Base-by-base conservation (phyloP, 2,888 invertebrate genomes). In the Schizaphis graminum region DNA sequence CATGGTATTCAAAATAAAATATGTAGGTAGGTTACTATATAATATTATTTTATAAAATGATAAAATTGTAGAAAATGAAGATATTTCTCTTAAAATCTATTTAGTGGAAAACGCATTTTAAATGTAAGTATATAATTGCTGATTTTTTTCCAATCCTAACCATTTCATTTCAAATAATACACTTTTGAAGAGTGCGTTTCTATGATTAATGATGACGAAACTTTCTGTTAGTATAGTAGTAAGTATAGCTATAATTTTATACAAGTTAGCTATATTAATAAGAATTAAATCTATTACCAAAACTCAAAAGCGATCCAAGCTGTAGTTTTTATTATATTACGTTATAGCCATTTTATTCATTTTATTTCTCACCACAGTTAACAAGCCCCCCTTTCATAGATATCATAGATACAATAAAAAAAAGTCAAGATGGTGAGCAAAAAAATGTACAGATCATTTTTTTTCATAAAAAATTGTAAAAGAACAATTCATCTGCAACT, bases 11-110 rank as follows among this genome's bases (percentile, higher is more conserved):
- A n/a, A 67, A 67, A 67, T n/a, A 3, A 67, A n/a, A 67, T n/a
- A 13, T 67, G 13, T 11, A n/a, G 13, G n/a, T 67, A n/a, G 5
- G 13, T n/a, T n/a, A n/a, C n/a, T n/a, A n/a, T 67, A 61, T 61
- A 67, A 61, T 61, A 67, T n/a, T 67, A n/a, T 67, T 67, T n/a
- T n/a, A 67, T n/a, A 67, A 67, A 67, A 67, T 67, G n/a, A n/a
- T 67, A 13, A n/a, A 67, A 5, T 67, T 67, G 0, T 67, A 26
- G 1, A 57, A 26, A 8, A 57, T 57, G 7, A 53, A 16, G 11
- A 24, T 26, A 5, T 57, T 26, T 57, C 11, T 3, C 61, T n/a
- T 26, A 61, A n/a, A 61, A 57, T 57, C 7, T 1, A 26, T 61
- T 26, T 61, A 8, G 61, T 11, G 21, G 53, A 16, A 53, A 53